Percentiles rank a stretch among this genome's conserved stretches.
Conservation (phyloP, 2,888 invertebrate species). For the Pandemis heparana region DNA sequence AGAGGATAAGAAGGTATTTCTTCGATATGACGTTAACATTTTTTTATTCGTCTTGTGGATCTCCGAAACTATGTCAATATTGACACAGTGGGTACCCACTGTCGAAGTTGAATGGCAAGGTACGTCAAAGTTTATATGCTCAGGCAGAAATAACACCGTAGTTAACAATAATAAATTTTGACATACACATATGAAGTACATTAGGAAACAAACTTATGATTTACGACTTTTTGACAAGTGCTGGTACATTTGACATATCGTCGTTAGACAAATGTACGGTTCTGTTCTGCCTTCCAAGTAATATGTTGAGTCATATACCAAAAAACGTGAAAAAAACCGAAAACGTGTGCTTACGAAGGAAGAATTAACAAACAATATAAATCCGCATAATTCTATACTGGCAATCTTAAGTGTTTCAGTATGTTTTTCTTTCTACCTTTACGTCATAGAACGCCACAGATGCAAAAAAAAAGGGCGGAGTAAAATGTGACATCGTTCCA, state of each 20-base stretch:
- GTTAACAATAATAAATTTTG: not conserved
- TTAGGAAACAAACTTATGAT: not conserved
- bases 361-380: not conserved
- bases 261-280: not conserved
- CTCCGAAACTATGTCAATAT: conserved; percentile 23
- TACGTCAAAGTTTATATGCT: not conserved
- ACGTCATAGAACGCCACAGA: not conserved
- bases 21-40: not conserved
- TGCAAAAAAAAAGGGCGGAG: not conserved
- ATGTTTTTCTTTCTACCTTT: not conserved
- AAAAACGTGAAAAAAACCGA: not conserved
- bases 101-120: not conserved
- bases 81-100: conserved; percentile 3
- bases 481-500: not conserved
- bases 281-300: not conserved
- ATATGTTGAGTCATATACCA: not conserved
- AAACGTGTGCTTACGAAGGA: not conserved
- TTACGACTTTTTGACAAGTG: not conserved
- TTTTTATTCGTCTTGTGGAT: not conserved
- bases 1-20: too few relatives aligned
- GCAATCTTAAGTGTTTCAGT: not conserved
- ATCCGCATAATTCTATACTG: not conserved
- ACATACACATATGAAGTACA: not conserved
- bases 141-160: not conserved
- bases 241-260: not conserved